These are phyloP conservation scores for Collichthys lucidus DNA, from an alignment of 2,113 vertebrate genomes.

Conservation along the genomic window DNA sequence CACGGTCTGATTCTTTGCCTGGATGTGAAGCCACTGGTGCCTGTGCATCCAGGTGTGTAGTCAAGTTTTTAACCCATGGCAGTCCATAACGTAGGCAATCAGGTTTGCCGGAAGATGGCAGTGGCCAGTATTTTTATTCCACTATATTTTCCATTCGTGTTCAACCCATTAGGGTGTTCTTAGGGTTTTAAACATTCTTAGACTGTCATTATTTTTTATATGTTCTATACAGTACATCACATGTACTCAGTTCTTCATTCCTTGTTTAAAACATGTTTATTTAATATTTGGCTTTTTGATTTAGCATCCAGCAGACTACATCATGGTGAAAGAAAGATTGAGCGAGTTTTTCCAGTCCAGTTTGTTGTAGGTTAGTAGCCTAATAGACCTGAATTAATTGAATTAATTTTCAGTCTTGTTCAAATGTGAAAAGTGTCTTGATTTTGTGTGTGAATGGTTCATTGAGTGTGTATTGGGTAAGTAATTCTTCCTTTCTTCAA, in stretches of 20 bases:
- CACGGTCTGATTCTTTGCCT: constrained; percentile 45
- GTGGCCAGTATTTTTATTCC: background rate
- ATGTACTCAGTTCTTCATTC: background rate
- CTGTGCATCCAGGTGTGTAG: background rate
- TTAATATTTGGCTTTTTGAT: background rate
- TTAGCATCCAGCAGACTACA: background rate
- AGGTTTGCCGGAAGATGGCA: background rate
- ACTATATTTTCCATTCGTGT: background rate
- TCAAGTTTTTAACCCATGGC: background rate
- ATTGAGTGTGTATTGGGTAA: background rate
- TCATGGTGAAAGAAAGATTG: background rate
- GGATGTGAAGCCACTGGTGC: background rate
- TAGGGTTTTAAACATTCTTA: background rate
- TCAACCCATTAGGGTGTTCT: background rate
- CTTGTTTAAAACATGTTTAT: background rate
- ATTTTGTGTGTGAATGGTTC: background rate
- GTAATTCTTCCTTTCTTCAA: background rate
- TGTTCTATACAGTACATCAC: too few relatives aligned
- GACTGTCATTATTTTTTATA: background rate
- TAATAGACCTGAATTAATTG: background rate
- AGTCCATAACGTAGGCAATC: background rate
- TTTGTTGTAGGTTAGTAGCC: background rate
- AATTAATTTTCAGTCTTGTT: background rate
- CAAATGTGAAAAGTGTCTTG: background rate
- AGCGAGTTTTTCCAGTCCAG: background rate